Percentiles rank a stretch among this genome's conserved stretches.
These are phyloP conservation scores for Heliornis fulica DNA, from an alignment of 2,113 vertebrate species.

Conservation along the genomic window DNA sequence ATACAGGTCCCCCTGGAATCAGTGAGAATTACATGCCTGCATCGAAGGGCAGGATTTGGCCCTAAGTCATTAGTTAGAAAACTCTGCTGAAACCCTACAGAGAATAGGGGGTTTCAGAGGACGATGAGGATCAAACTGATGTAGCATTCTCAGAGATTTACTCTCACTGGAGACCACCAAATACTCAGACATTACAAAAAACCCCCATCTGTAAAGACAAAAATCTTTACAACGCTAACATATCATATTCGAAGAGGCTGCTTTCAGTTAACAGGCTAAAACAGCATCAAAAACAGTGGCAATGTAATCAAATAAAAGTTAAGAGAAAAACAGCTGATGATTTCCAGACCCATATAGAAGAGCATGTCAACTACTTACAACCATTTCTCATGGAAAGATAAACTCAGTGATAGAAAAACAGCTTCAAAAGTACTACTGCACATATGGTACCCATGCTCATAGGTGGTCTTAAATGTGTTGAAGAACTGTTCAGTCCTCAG, in stretches of 20 bases:
- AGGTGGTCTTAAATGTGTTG: background rate
- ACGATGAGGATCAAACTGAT: constrained; percentile 57
- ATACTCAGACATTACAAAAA: constrained; percentile 20
- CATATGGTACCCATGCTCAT: fast-evolving
- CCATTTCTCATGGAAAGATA: background rate
- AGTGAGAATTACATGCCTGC: constrained; percentile 27
- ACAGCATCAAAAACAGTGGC: background rate
- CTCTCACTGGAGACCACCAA: constrained; percentile 12
- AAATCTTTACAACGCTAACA: background rate
- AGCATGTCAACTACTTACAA: background rate
- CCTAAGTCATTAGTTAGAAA: constrained; percentile 72
- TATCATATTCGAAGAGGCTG: background rate
- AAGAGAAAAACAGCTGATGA: background rate
- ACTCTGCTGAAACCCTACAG: constrained; percentile 22
- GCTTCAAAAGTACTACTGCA: background rate
- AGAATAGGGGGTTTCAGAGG: constrained; percentile 46
- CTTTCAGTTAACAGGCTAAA: background rate
- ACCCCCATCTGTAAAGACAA: background rate
- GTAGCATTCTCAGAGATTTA: constrained; percentile 22
- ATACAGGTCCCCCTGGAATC: constrained; percentile 34
- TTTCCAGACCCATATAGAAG: background rate
- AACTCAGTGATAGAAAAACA: background rate
- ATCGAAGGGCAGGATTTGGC: constrained; percentile 62
- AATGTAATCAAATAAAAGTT: background rate
- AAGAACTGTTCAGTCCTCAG: background rate